These are phyloP conservation scores for Melinopterus prodromus DNA, from an alignment of 2,888 invertebrate genomes.

Conservation along the genomic window DNA sequence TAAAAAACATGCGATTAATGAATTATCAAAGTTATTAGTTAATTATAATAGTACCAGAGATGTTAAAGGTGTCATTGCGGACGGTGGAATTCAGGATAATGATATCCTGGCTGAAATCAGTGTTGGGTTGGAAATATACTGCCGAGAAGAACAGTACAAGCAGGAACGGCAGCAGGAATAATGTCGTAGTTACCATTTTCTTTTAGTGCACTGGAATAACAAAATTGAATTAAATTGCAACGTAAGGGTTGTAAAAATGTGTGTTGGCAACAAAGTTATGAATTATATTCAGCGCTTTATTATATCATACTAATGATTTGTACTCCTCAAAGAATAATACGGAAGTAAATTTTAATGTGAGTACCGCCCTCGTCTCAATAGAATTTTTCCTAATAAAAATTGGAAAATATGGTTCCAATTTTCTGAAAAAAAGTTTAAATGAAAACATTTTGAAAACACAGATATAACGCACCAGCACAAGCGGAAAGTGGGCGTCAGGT, in stretches of 20 bases:
- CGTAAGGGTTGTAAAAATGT: neutral
- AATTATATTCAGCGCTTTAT: too few relatives aligned
- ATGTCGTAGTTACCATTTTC: slow-evolving; percentile 33
- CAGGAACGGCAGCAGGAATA: slow-evolving; percentile 27
- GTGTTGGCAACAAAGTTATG: neutral
- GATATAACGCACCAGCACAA: too few relatives aligned
- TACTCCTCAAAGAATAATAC: too few relatives aligned
- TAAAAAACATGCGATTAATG: neutral
- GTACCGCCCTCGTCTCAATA: too few relatives aligned
- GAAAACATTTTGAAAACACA: too few relatives aligned
- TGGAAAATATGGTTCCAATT: too few relatives aligned
- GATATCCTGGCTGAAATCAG: slow-evolving; percentile 14
- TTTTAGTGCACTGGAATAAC: slow-evolving; percentile 29
- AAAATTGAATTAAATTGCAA: neutral
- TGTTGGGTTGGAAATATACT: slow-evolving; percentile 28
- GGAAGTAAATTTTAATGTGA: too few relatives aligned
- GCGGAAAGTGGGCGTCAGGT: too few relatives aligned
- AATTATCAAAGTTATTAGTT: neutral
- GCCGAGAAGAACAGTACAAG: slow-evolving; percentile 26
- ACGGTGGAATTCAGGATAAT: slow-evolving; percentile 19
- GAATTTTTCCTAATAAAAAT: too few relatives aligned
- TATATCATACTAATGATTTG: too few relatives aligned
- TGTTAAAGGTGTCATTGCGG: slow-evolving; percentile 5
- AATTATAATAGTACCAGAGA: neutral
- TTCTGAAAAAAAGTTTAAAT: too few relatives aligned